Percentiles rank a stretch among this genome's conserved stretches.
phyloP scores from a whole-genome alignment of 2,113 vertebrate species.

The Dicentrarchus labrax region DNA sequence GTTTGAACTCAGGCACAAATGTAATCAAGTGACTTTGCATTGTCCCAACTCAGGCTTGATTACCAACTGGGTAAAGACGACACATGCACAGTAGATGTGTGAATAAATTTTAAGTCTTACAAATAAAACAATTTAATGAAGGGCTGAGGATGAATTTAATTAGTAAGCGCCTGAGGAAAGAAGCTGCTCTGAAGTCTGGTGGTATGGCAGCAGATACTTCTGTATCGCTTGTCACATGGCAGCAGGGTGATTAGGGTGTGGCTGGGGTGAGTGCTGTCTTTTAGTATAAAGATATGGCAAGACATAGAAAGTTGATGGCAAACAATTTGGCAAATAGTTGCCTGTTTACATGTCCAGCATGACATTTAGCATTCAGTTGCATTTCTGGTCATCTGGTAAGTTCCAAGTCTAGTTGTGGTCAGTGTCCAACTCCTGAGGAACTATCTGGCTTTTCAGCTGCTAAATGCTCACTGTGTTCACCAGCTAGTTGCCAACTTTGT shows the following conservation, averaged over 20 bases:
- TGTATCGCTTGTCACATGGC: too few relatives aligned
- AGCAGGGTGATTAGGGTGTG: too few relatives aligned
- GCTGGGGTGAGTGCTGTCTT: too few relatives aligned
- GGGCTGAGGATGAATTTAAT: too few relatives aligned
- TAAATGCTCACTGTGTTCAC: background rate
- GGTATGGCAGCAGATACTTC: too few relatives aligned
- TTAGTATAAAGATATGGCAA: too few relatives aligned
- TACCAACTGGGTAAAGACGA: background rate
- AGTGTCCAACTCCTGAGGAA: background rate
- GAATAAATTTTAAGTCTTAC: too few relatives aligned
- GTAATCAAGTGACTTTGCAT: slow-evolving; percentile 12
- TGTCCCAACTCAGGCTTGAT: background rate
- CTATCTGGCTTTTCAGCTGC: background rate
- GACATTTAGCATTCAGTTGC: background rate
- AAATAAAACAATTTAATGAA: too few relatives aligned
- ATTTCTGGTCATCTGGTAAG: background rate
- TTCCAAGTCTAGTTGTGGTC: background rate
- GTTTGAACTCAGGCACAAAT: slow-evolving; percentile 8
- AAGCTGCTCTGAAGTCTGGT: too few relatives aligned
- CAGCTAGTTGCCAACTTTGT: background rate
- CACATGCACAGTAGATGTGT: too few relatives aligned
- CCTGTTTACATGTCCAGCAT: background rate
- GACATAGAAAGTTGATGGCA: background rate
- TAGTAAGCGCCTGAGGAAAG: too few relatives aligned
- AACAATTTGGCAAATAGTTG: background rate